These are phyloP conservation scores for Lytechinus pictus DNA, from an alignment of 35 echinoderm and acorn worm genomes.

Conservation along the genomic window DNA sequence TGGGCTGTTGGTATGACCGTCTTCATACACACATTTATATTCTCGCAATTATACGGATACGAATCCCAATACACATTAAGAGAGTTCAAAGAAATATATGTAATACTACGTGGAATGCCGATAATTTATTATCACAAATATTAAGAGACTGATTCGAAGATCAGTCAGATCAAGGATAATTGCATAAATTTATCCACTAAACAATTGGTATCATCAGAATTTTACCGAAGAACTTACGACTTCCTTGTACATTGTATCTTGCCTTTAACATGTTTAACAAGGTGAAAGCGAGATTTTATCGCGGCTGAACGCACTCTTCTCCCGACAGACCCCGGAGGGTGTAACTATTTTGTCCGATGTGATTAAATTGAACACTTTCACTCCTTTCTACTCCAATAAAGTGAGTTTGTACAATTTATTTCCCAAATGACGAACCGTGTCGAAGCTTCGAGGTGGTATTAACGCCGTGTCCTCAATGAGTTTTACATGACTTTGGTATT, in stretches of 20 bases:
- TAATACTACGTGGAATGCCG: too few relatives aligned
- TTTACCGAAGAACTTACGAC: too few relatives aligned
- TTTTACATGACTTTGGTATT: neutral
- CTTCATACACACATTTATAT: too few relatives aligned
- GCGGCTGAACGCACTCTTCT: neutral
- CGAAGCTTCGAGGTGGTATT: neutral
- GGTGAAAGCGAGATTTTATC: neutral
- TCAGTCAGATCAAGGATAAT: too few relatives aligned
- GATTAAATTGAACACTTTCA: neutral
- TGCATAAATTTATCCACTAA: too few relatives aligned
- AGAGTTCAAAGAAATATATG: too few relatives aligned
- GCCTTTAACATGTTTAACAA: neutral
- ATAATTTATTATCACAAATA: too few relatives aligned
- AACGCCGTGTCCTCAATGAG: neutral
- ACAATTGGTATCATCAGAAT: too few relatives aligned
- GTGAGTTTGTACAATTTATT: neutral
- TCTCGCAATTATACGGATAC: too few relatives aligned
- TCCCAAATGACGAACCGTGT: constrained; percentile 9
- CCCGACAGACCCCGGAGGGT: neutral
- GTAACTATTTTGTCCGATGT: neutral
- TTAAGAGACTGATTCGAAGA: too few relatives aligned
- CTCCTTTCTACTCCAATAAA: neutral
- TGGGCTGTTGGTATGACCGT: too few relatives aligned
- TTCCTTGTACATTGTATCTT: neutral
- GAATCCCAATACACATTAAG: too few relatives aligned